Evolutionary conservation across 2,113 vertebrate genomes (phyloP).

Genomic region (Abramis brama): DNA sequence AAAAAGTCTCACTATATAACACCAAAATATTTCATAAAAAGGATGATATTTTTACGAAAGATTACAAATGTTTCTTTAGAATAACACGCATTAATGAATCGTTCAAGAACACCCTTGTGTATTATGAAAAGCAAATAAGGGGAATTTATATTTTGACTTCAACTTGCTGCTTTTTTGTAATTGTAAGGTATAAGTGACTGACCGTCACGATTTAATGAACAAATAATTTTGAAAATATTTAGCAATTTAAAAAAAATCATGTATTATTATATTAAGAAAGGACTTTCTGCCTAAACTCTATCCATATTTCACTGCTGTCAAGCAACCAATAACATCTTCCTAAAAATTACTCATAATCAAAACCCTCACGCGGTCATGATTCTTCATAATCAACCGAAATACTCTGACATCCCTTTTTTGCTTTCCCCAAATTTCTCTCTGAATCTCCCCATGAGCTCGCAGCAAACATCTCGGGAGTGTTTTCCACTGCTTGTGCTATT

Average conservation of each 20-base stretch:
- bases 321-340: constrained; percentile 1
- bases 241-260: not conserved
- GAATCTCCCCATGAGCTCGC: constrained; percentile 52
- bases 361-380: constrained; percentile 37
- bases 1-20: not conserved
- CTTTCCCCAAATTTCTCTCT: constrained; percentile 27
- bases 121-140: not conserved
- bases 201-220: not conserved
- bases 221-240: not conserved
- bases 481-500: constrained; percentile 62
- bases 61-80: not conserved
- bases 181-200: not conserved
- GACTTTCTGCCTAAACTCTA: not conserved
- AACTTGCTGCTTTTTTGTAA: not conserved
- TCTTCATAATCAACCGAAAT: constrained; percentile 32
- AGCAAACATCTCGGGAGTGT: constrained; percentile 67
- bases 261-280: not conserved
- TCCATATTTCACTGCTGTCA: constrained; percentile 1
- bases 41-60: not conserved
- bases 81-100: not conserved
- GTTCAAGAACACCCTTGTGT: not conserved
- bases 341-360: constrained; percentile 3
- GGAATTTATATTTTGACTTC: not conserved
- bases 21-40: not conserved
- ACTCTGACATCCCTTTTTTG: constrained; percentile 29